These are phyloP conservation scores for Micronycteris hirsuta DNA, from an alignment of 2,113 vertebrate species.

Conservation along the genomic window DNA sequence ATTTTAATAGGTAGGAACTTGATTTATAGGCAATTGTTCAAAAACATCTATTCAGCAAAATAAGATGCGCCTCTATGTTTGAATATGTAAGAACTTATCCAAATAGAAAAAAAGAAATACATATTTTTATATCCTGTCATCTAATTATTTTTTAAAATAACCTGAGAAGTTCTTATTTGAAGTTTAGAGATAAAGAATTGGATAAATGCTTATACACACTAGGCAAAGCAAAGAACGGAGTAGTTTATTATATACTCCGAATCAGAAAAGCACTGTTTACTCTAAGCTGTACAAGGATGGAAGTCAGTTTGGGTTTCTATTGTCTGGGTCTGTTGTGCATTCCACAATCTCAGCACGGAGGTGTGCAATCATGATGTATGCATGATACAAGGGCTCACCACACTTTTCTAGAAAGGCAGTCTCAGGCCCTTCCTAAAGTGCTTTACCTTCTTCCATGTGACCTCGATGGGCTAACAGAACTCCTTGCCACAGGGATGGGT, in stretches of 20 bases:
- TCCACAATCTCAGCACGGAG: not conserved
- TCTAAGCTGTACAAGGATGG: not conserved
- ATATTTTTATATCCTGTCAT: not conserved
- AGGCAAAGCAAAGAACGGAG: not conserved
- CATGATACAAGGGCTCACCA: not conserved
- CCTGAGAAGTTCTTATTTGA: not conserved
- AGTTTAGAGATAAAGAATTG: not conserved
- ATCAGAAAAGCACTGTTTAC: not conserved
- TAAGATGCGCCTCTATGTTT: not conserved
- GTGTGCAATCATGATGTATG: not conserved
- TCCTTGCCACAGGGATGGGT: not conserved
- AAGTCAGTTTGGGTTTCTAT: not conserved
- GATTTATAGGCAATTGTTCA: constrained; percentile 15
- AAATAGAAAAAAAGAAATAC: not conserved
- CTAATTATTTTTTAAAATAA: constrained; percentile 35
- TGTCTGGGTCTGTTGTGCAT: not conserved
- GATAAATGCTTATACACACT: not conserved
- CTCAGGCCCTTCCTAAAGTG: not conserved
- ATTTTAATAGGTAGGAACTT: constrained; percentile 42
- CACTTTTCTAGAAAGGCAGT: not conserved
- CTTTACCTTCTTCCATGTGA: not conserved
- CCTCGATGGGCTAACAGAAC: not conserved
- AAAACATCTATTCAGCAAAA: not conserved
- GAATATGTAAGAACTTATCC: not conserved
- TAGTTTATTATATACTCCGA: not conserved